Conservation (phyloP, 2,113 vertebrate genomes). For the Rafetus swinhoei region DNA sequence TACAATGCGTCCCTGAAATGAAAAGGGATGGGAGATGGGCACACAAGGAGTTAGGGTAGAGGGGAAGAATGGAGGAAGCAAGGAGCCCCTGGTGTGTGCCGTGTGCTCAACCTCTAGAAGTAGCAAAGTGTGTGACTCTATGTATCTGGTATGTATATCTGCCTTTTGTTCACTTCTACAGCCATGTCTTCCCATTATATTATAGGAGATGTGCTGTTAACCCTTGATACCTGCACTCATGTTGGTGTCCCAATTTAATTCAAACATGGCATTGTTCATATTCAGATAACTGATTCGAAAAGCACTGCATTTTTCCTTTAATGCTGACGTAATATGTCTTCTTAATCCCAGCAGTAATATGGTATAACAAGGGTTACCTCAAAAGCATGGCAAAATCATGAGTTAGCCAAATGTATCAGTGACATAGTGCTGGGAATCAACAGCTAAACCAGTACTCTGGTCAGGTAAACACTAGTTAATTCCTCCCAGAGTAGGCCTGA, state of each 20-base stretch:
- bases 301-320: neutral
- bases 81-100: too few relatives aligned
- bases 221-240: neutral
- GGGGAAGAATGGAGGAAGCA: too few relatives aligned
- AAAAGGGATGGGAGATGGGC: too few relatives aligned
- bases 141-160: too few relatives aligned
- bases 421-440: neutral
- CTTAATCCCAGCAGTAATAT: neutral
- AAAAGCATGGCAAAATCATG: neutral
- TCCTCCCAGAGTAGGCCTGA: neutral
- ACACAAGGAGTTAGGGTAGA: too few relatives aligned
- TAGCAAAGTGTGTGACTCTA: too few relatives aligned
- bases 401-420: neutral
- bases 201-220: neutral
- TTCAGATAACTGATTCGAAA: neutral
- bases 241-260: neutral
- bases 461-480: neutral
- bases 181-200: too few relatives aligned
- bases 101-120: too few relatives aligned
- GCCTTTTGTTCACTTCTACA: neutral
- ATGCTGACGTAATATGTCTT: neutral
- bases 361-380: neutral
- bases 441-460: neutral
- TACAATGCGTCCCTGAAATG: too few relatives aligned
- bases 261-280: neutral